These are phyloP conservation scores for Rhea pennata DNA, from an alignment of 2,113 vertebrate species.

Conservation along the genomic window DNA sequence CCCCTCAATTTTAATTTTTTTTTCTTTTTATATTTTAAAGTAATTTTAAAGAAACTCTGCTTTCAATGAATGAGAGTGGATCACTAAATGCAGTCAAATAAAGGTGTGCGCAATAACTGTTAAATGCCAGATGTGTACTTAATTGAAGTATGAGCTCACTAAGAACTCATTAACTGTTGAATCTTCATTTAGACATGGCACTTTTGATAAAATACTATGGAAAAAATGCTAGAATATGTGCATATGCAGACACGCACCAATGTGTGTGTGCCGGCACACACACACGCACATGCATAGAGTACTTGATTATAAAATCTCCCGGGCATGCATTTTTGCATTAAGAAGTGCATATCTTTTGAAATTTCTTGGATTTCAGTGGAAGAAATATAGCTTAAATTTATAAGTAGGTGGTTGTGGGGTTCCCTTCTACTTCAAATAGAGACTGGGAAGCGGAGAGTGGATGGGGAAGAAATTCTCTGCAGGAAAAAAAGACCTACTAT, in stretches of 20 bases:
- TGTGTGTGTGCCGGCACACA: rapidly evolving
- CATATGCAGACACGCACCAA: background rate
- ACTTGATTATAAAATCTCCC: background rate
- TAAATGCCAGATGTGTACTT: background rate
- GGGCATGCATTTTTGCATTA: background rate
- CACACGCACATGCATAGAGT: background rate
- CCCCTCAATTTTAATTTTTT: background rate
- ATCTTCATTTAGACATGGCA: background rate
- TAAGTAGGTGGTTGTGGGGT: background rate
- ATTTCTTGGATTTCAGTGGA: background rate
- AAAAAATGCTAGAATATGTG: background rate
- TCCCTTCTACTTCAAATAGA: constrained; percentile 1
- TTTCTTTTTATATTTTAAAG: background rate
- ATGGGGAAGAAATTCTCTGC: background rate
- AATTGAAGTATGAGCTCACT: background rate
- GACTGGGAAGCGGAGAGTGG: background rate
- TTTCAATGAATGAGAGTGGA: background rate
- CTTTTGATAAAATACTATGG: background rate
- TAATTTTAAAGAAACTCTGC: background rate
- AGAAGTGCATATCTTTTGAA: background rate
- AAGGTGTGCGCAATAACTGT: background rate
- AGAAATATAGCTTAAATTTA: constrained; percentile 31
- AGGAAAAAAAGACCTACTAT: constrained; percentile 26
- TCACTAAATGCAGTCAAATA: background rate
- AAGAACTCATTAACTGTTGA: background rate